Base-by-base conservation (phyloP, 2,797 vertebrate species). In the Cyclopterus lumpus region DNA sequence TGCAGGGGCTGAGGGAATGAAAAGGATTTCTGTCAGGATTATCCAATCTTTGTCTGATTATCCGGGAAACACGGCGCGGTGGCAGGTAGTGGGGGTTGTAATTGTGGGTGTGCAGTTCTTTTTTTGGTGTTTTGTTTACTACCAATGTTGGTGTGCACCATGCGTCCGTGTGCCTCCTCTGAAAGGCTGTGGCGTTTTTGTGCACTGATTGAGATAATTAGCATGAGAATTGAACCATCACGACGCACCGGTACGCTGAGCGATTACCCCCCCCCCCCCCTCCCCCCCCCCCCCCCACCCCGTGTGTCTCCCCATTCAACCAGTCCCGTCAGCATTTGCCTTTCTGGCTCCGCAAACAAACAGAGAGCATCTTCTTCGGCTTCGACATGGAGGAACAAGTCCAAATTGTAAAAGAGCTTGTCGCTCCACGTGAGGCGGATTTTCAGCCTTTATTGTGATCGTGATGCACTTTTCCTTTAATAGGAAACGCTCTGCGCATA, bases 221-320 rank as follows among this genome's bases (percentile, higher is more conserved):
- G 89, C 89, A 93, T 93, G 89, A 94, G 93, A 94, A 95, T 91
- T 91, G 92, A 93, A 94, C 93, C 94, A 93, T 95, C 93, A 94
- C 89, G 84, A 86, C 71, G 74, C 81, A 88, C 80, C 77, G 67
- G 80, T 71, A 73, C 32, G 76, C 86, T 60, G 89, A 84, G 79
- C 91, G 92, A 93, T 93, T 94, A 90, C 82, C 70, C 74, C 26
- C 26, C 2, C 26, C 26, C 70, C 74, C 26, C 26, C 2, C 26
- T 26, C 70, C 74, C 26, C 26, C 2, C 26, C 26, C n/a, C n/a
- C n/a, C n/a, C n/a, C n/a, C n/a, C n/a, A n/a, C n/a, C n/a, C 83
- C 72, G 85, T 76, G 84, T 77, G 71, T 84, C 73, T 84, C 57
- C 73, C 76, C 30, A 74, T 87, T 87, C 86, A 79, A 65, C 79